phyloP scores from a whole-genome alignment of 2,888 invertebrate genomes.

The Dicycla oo region DNA sequence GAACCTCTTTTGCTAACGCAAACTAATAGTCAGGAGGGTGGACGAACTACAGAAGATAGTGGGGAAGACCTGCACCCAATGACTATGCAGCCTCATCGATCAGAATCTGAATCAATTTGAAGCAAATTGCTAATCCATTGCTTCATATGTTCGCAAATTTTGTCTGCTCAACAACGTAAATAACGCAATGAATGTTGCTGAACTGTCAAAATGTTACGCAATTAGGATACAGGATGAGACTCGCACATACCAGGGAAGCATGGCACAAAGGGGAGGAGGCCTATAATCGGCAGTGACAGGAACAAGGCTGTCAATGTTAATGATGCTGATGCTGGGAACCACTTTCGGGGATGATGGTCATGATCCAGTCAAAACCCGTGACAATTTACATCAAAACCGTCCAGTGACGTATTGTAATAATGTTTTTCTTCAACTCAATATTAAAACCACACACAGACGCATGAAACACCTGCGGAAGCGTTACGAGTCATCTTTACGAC shows the following conservation, averaged over 20 bases:
- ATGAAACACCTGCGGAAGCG: conserved; percentile 50
- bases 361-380: not conserved
- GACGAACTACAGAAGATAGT: not conserved
- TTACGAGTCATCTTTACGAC: conserved; percentile 50
- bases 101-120: too few relatives aligned
- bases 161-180: too few relatives aligned
- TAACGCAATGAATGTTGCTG: too few relatives aligned
- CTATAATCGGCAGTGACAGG: not conserved
- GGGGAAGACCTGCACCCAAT: too few relatives aligned
- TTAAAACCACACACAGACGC: conserved; percentile 29
- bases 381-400: not conserved
- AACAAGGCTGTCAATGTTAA: not conserved
- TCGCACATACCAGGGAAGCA: not conserved
- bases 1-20: not conserved
- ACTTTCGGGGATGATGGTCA: not conserved
- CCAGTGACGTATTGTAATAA: conserved; percentile 25
- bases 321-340: not conserved
- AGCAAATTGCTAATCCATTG: too few relatives aligned
- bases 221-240: too few relatives aligned
- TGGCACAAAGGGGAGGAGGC: not conserved
- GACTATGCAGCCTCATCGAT: too few relatives aligned
- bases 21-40: not conserved
- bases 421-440: conserved; percentile 38
- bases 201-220: too few relatives aligned
- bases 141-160: too few relatives aligned